These are phyloP conservation scores for Osmoderma eremita DNA, from an alignment of 2,888 invertebrate species.

Conservation along the genomic window DNA sequence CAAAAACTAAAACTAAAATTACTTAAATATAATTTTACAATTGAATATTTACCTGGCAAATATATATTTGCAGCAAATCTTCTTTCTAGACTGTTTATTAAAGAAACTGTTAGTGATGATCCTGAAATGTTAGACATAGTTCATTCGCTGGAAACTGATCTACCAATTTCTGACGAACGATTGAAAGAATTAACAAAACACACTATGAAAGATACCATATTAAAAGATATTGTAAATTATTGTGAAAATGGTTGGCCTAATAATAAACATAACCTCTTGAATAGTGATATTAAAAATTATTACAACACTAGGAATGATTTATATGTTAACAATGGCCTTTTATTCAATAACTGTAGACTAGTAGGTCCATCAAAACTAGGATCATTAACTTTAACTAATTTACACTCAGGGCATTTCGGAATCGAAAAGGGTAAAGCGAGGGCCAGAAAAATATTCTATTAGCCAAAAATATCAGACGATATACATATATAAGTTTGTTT, in stretches of 20 bases:
- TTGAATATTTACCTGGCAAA: conserved; percentile 9
- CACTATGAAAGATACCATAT: background rate
- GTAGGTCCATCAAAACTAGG: conserved; percentile 24
- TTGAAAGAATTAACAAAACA: conserved; percentile 3
- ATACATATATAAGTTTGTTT: conserved; percentile 29
- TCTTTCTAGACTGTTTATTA: conserved; percentile 1
- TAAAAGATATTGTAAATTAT: conserved; percentile 31
- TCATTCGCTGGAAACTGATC: background rate
- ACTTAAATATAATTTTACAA: conserved; percentile 10
- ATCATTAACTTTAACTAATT: conserved; percentile 25
- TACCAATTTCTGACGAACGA: conserved; percentile 2
- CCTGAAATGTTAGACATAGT: conserved; percentile 8
- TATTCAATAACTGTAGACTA: conserved; percentile 30
- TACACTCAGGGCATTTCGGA: conserved; percentile 30
- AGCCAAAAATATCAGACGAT: conserved; percentile 25
- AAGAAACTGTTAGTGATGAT: conserved; percentile 9
- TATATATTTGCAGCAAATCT: conserved; percentile 4
- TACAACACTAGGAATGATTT: conserved; percentile 18
- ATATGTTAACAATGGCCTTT: conserved; percentile 13
- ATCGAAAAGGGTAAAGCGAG: conserved; percentile 32
- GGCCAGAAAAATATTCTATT: conserved; percentile 35
- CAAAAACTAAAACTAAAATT: conserved; percentile 50
- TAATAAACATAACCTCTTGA: too few relatives aligned
- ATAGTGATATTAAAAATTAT: background rate
- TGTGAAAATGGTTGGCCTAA: background rate